Conservation (phyloP, 2,113 vertebrate species). For the Gallinago jamesoni region DNA sequence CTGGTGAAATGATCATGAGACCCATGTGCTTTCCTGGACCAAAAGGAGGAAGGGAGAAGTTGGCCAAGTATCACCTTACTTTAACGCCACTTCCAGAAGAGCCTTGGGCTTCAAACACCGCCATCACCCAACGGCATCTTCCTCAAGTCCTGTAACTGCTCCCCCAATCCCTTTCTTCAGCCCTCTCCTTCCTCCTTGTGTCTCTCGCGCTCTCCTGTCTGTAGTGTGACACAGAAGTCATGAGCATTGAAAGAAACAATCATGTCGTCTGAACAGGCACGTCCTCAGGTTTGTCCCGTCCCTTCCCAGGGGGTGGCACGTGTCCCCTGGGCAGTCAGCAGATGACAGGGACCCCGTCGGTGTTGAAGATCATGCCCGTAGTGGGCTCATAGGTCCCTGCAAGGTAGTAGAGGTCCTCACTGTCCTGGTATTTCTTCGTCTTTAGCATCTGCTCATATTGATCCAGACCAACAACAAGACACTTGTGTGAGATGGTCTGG, state of each 20-base stretch:
- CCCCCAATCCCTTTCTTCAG: conserved; percentile 35
- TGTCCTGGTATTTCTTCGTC: conserved; percentile 96
- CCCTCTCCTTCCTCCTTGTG: conserved; percentile 49
- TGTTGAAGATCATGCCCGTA: conserved; percentile 99
- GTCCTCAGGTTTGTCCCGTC: conserved; percentile 50
- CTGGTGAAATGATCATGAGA: conserved; percentile 61
- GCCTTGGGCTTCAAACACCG: not conserved
- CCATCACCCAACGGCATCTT: not conserved
- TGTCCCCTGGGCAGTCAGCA: conserved; percentile 78
- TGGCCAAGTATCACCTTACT: not conserved
- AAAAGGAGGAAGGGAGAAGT: conserved; percentile 52
- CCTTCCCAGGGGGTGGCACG: conserved; percentile 25
- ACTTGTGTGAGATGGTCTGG: conserved; percentile 99
- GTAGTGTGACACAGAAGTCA: conserved; percentile 55
- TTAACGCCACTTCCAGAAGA: conserved; percentile 39
- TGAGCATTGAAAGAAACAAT: conserved; percentile 71
- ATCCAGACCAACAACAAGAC: conserved; percentile 95
- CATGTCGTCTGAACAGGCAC: conserved; percentile 72
- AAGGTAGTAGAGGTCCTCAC: conserved; percentile 98
- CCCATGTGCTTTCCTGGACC: conserved; percentile 51
- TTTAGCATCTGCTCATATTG: conserved; percentile 98
- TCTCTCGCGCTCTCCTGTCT: conserved; percentile 47
- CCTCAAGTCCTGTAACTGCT: not conserved
- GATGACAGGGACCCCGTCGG: conserved; percentile 94
- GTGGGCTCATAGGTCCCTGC: conserved; percentile 98